Conservation (phyloP, 2,888 invertebrate genomes). For the Ommatoiulus sabulosus region DNA sequence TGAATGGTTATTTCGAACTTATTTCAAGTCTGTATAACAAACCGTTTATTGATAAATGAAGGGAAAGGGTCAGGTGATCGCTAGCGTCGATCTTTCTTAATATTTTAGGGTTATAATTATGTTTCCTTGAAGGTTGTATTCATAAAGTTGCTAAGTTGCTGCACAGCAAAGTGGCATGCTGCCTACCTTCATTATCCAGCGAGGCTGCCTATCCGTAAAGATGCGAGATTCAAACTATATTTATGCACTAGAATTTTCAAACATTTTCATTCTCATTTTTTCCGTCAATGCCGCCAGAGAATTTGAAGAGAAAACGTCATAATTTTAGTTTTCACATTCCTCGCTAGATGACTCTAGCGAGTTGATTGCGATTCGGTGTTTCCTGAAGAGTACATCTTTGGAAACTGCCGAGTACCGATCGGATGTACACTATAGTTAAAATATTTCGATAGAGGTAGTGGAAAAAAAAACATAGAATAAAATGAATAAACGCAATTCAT, state of each 20-base stretch:
- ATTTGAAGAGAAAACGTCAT: conserved; percentile 20
- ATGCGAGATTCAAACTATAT: background rate
- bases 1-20: too few species aligned
- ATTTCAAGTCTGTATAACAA: too few species aligned
- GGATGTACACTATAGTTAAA: too few species aligned
- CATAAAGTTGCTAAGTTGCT: background rate
- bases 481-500: too few species aligned
- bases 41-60: too few species aligned
- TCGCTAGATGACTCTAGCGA: background rate
- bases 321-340: background rate
- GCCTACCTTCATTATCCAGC: background rate
- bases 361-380: background rate
- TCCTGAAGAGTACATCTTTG: background rate
- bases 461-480: too few species aligned
- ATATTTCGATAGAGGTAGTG: too few species aligned
- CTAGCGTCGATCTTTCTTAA: background rate
- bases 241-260: background rate
- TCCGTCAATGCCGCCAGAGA: background rate
- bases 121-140: background rate
- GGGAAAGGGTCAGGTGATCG: too few species aligned
- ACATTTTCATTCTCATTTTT: background rate
- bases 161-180: background rate
- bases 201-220: background rate
- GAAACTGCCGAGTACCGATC: too few species aligned
- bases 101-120: background rate